Evolutionary conservation across 2,113 vertebrate species (phyloP), one percentile per base, ranked within the genome.

Genomic region (Probosciger aterrimus): DNA sequence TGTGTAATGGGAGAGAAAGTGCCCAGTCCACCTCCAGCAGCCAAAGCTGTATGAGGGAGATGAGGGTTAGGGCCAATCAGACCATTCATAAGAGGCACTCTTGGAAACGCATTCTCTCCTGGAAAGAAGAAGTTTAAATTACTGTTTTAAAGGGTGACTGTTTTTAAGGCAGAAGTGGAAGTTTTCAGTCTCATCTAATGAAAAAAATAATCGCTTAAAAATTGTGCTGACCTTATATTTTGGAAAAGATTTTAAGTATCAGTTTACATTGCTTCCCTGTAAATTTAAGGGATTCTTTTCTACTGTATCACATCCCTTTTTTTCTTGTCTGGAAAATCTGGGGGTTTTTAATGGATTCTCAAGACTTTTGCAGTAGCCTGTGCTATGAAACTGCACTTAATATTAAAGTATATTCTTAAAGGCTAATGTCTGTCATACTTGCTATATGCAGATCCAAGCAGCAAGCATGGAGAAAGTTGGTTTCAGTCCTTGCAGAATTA

Each of bases 71-170:
- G 97, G 82, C 98, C 98, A 84, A 99, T 98, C 81, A 99, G 97
- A 69, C 99, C 99, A 18, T 99, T 99, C 97, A 99, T 98, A 88
- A 99, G 96, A 11, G 99, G 98, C 63, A 99, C 98, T 75, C 98
- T 98, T 63, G 99, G 98, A 97, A 99, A 99, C 2, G 98, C 96
- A 76, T 97, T 95, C 80, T 98, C 98, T 79, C 98, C 99, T 99
- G 94, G 33, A 91, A 97, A 79, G 71, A 95, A 82, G 80, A 74
- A 74, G 47, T 70, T 71, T 14, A 50, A 52, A 77, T 68, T 17
- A 75, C 10, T 83, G 46, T 46, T 82, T 71, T 73, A 33, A 84
- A 90, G n/a, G 33, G 5, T 70, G 43, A 76, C 20, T 53, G 37
- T 28, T 71, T 80, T 18, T 57, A 44, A 75, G 41, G 55, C 8